These are phyloP conservation scores for Stylophora pistillata DNA, from an alignment of 64 coral and sea anemone genomes.

Conservation along the genomic window DNA sequence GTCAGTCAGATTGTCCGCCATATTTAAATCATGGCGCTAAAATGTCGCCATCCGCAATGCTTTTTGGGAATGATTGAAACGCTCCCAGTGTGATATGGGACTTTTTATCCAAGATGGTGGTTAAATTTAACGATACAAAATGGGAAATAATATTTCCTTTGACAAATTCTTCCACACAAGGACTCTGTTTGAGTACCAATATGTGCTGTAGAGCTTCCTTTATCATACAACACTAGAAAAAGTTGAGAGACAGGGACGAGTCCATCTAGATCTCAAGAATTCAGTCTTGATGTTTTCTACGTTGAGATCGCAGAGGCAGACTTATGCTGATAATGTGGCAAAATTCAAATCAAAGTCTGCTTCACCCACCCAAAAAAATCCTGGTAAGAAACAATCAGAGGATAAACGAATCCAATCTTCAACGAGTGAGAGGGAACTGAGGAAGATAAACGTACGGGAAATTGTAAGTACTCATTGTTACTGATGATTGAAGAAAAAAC, in stretches of 20 bases:
- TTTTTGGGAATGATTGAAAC: background rate
- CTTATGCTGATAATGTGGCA: background rate
- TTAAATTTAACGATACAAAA: background rate
- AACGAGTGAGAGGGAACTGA: background rate
- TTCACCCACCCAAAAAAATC: background rate
- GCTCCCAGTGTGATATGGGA: conserved; percentile 1
- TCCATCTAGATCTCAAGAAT: background rate
- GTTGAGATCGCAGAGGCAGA: conserved; percentile 7
- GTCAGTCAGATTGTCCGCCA: background rate
- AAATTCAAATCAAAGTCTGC: conserved; percentile 21
- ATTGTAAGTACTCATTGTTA: background rate
- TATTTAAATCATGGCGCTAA: conserved; percentile 42
- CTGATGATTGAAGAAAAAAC: too few species aligned
- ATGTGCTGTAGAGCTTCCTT: background rate
- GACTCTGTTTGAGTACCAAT: background rate
- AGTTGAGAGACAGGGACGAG: background rate
- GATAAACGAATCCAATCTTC: conserved; percentile 38
- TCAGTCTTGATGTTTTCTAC: conserved; percentile 38
- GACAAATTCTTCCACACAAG: background rate
- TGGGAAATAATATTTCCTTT: background rate
- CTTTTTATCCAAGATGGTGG: conserved; percentile 36
- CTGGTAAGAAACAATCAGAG: background rate
- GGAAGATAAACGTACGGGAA: conserved; percentile 5
- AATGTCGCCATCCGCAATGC: background rate
- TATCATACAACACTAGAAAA: background rate